Conservation (phyloP, 2,797 vertebrate species). For the Erpetoichthys calabaricus region DNA sequence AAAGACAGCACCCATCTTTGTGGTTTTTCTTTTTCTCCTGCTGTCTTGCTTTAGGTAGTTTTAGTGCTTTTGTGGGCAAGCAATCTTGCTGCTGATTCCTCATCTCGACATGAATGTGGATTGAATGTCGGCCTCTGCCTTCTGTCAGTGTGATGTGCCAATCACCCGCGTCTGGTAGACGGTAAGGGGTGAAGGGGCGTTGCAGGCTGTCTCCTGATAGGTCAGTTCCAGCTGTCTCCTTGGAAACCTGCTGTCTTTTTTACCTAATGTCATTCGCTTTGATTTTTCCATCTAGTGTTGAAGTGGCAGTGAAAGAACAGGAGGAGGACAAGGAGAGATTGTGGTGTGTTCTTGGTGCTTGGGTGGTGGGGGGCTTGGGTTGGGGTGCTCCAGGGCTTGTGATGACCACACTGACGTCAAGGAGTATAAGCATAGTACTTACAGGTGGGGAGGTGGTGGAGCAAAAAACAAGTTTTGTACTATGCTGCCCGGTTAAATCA, state of each 20-base stretch:
- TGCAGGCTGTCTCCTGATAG: conserved; percentile 60
- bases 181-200: conserved; percentile 16
- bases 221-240: conserved; percentile 51
- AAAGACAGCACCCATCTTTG: too few species aligned
- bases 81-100: conserved; percentile 26
- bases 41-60: too few species aligned
- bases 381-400: too few species aligned
- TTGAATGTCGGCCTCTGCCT: conserved; percentile 54
- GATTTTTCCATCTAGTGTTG: conserved; percentile 59
- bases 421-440: too few species aligned
- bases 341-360: not conserved
- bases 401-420: too few species aligned
- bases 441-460: too few species aligned
- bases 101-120: conserved; percentile 48
- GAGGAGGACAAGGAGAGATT: not conserved
- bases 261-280: conserved; percentile 67
- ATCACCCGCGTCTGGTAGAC: conserved; percentile 33
- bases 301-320: not conserved
- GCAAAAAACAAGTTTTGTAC: too few species aligned
- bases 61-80: too few species aligned
- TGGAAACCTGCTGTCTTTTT: conserved; percentile 63
- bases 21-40: too few species aligned
- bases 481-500: too few species aligned
- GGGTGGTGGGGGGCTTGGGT: not conserved
- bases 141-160: conserved; percentile 54